A percentile compares a stretch with the other conserved stretches of the same genome.
Evolutionary conservation across 2,888 invertebrate species (phyloP).

Genomic region (Steinernema carpocapsae): DNA sequence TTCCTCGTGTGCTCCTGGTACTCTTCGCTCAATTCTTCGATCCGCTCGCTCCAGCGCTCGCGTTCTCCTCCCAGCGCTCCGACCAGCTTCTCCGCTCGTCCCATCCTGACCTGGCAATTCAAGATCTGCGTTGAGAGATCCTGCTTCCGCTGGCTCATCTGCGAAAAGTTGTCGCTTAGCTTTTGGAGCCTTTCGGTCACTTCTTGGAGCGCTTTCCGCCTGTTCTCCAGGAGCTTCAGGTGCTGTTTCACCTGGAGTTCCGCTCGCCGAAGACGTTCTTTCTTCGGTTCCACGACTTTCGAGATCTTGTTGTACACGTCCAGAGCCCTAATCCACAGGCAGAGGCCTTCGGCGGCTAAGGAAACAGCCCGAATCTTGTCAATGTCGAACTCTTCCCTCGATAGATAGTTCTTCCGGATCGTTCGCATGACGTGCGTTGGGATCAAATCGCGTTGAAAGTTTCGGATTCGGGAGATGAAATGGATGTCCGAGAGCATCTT

Average conservation of each 20-base stretch:
- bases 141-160: slow-evolving; percentile 93
- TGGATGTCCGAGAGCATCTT: slow-evolving; percentile 75
- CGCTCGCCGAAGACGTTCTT: slow-evolving; percentile 84
- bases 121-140: slow-evolving; percentile 78
- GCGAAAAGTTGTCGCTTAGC: slow-evolving; percentile 92
- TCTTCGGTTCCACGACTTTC: slow-evolving; percentile 89
- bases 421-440: slow-evolving; percentile 41
- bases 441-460: slow-evolving; percentile 85
- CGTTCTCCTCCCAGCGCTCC: slow-evolving; percentile 77
- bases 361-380: slow-evolving; percentile 75
- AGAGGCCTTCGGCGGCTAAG: slow-evolving; percentile 85
- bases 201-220: slow-evolving; percentile 82
- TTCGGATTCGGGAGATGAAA: slow-evolving; percentile 85
- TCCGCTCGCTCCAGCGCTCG: slow-evolving; percentile 60
- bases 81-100: slow-evolving; percentile 85
- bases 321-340: slow-evolving; percentile 94
- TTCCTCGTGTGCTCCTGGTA: slow-evolving; percentile 33
- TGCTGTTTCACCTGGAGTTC: slow-evolving; percentile 83
- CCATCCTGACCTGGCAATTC: slow-evolving; percentile 81
- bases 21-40: slow-evolving; percentile 50
- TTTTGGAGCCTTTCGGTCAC: slow-evolving; percentile 86
- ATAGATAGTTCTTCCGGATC: slow-evolving; percentile 19
- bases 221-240: slow-evolving; percentile 90
- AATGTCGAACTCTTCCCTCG: slow-evolving; percentile 21
- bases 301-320: slow-evolving; percentile 94